phyloP scores from a whole-genome alignment of 2,113 vertebrate species.

The Ophiodon elongatus region DNA sequence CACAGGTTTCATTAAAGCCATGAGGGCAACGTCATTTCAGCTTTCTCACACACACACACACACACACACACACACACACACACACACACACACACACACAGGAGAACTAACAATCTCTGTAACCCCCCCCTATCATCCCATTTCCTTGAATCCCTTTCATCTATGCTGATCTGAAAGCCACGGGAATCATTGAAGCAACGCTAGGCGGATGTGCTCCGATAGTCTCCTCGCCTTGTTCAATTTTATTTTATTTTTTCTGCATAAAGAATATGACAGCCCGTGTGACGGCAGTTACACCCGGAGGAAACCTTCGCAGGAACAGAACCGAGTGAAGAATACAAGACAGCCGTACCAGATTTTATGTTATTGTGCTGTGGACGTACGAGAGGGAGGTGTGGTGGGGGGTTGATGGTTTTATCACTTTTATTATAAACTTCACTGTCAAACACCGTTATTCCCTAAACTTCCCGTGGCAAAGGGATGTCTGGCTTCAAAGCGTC shows the following conservation, averaged over 20 bases:
- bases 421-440: slow-evolving; percentile 1
- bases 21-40: slow-evolving; percentile 60
- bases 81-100: slow-evolving; percentile 16
- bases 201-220: slow-evolving; percentile 32
- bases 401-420: not conserved
- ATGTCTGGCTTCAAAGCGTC: not conserved
- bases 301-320: slow-evolving; percentile 1
- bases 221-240: not conserved
- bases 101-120: slow-evolving; percentile 40
- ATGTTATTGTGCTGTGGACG: not conserved
- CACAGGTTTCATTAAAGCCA: slow-evolving; percentile 72
- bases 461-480: not conserved
- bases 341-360: slow-evolving; percentile 5
- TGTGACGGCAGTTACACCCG: not conserved
- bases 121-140: slow-evolving; percentile 38
- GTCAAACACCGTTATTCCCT: not conserved
- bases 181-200: slow-evolving; percentile 38
- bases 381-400: not conserved
- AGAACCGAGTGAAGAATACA: not conserved
- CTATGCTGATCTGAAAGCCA: slow-evolving; percentile 43
- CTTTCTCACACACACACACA: slow-evolving; percentile 25
- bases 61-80: slow-evolving; percentile 24
- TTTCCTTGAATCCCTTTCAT: slow-evolving; percentile 50
- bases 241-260: not conserved
- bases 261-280: slow-evolving; percentile 7